Evolutionary conservation across 2,113 vertebrate species (phyloP).

Genomic region (Syngnathoides biaculeatus): DNA sequence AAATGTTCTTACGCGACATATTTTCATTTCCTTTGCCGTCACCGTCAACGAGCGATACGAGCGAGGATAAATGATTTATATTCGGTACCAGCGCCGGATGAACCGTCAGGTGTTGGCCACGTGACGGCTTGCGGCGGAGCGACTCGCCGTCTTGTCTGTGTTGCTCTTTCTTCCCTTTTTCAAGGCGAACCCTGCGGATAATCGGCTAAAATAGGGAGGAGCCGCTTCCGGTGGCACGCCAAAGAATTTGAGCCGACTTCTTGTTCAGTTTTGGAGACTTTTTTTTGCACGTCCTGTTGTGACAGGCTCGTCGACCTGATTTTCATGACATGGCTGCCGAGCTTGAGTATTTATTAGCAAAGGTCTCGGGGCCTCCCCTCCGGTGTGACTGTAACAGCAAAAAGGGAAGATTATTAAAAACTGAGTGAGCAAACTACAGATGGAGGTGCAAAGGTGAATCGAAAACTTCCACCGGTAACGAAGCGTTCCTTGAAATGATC

Average conservation of each 20-base stretch:
- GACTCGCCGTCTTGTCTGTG: too few species aligned
- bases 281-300: not conserved
- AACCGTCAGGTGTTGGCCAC: slow-evolving; percentile 14
- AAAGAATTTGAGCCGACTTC: too few species aligned
- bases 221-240: too few species aligned
- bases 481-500: not conserved
- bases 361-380: slow-evolving; percentile 44
- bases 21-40: not conserved
- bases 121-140: not conserved
- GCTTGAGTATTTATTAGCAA: slow-evolving; percentile 46
- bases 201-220: not conserved
- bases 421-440: slow-evolving; percentile 13
- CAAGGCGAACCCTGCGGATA: not conserved
- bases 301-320: not conserved
- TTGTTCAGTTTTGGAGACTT: not conserved
- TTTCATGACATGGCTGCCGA: slow-evolving; percentile 17
- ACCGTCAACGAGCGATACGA: slow-evolving; percentile 18
- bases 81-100: slow-evolving; percentile 21
- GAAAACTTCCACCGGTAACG: slow-evolving; percentile 8
- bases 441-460: slow-evolving; percentile 21
- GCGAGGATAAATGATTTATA: slow-evolving; percentile 33
- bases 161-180: not conserved
- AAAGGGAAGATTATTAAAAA: slow-evolving; percentile 19
- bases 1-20: not conserved
- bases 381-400: slow-evolving; percentile 34